Evolutionary conservation across 2,888 invertebrate genomes (phyloP).

Genomic region (Opisthograptis luteolata): DNA sequence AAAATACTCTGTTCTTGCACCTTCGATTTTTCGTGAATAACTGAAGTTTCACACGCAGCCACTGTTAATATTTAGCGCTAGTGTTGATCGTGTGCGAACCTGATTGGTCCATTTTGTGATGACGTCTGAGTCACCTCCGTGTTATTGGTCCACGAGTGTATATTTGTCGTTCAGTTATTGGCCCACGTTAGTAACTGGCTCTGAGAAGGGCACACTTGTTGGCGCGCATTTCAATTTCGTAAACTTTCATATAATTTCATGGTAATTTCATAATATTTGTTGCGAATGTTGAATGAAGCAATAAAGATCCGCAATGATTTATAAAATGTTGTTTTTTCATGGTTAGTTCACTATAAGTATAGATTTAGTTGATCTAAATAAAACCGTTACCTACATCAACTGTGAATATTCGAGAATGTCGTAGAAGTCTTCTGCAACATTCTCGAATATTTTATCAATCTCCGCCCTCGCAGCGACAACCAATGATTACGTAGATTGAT

Average conservation of each 20-base stretch:
- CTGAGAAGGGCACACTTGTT: constrained; percentile 43
- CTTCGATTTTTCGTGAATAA: constrained; percentile 74
- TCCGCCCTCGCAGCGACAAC: no score
- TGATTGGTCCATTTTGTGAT: constrained; percentile 79
- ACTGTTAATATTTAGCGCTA: constrained; percentile 82
- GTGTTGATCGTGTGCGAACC: constrained; percentile 84
- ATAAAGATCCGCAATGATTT: no score
- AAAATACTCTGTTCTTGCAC: constrained; percentile 50
- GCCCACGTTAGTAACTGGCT: constrained; percentile 86
- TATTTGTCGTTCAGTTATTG: constrained; percentile 86
- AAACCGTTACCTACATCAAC: no score
- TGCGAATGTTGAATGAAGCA: background rate
- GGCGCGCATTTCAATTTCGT: constrained; percentile 63
- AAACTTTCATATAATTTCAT: constrained; percentile 27
- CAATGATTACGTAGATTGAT: no score
- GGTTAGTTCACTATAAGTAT: no score
- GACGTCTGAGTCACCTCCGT: constrained; percentile 62
- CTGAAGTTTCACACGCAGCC: constrained; percentile 75
- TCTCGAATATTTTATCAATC: no score
- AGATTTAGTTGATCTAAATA: no score
- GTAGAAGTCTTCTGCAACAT: no score
- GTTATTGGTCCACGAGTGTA: constrained; percentile 74
- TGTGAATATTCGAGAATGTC: no score
- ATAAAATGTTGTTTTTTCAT: no score
- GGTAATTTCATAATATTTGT: background rate